Percentiles rank a stretch among this genome's conserved stretches.
Evolutionary conservation across 2,113 vertebrate species (phyloP).

Genomic region (Brachypodius melanocephalos): DNA sequence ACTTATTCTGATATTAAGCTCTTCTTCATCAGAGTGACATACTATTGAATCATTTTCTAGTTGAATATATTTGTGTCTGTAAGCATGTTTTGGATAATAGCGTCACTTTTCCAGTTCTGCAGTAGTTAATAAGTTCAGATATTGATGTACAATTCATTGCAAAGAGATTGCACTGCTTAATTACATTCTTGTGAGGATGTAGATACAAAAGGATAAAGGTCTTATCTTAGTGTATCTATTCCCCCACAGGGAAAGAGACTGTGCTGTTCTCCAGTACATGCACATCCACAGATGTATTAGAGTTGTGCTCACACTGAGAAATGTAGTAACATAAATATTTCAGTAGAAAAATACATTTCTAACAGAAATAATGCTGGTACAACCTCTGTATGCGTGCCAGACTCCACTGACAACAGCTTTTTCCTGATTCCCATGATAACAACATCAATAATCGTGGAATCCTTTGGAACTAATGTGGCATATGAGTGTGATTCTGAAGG

Average conservation of each 20-base stretch:
- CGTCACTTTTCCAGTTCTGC: background rate
- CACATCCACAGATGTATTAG: background rate
- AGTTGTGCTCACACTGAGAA: background rate
- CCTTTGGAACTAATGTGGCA: slow-evolving; percentile 27
- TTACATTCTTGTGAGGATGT: background rate
- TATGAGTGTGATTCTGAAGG: slow-evolving; percentile 9
- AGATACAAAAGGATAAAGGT: background rate
- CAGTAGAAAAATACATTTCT: background rate
- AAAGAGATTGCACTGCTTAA: background rate
- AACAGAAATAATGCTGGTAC: background rate
- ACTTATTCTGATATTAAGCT: background rate
- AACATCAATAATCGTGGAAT: background rate
- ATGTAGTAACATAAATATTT: background rate
- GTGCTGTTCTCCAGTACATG: background rate
- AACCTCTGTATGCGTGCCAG: background rate
- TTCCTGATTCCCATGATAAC: background rate
- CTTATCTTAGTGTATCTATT: background rate
- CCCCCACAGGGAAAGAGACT: background rate
- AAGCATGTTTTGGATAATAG: background rate
- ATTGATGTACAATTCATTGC: background rate
- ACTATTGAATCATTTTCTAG: background rate
- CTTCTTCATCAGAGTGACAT: background rate
- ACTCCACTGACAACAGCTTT: background rate
- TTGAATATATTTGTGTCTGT: background rate
- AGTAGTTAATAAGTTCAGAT: background rate